These are phyloP conservation scores for Pristionchus pacificus DNA, from an alignment of 1,140 invertebrate species.

Conservation along the genomic window DNA sequence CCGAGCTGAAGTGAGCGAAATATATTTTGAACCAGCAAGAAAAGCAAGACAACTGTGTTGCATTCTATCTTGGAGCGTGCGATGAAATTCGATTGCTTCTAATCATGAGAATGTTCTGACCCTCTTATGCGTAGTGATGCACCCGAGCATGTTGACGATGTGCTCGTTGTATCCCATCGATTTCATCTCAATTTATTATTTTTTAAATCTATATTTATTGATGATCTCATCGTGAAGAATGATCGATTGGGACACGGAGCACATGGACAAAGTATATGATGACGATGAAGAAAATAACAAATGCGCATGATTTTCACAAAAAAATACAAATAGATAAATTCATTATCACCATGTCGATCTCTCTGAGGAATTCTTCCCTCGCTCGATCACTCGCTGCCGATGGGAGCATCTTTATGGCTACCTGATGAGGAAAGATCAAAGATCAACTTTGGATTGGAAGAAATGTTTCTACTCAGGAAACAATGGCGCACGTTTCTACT, in stretches of 20 bases:
- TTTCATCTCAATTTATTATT: slow-evolving; percentile 82
- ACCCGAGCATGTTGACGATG: slow-evolving; percentile 88
- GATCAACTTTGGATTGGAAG: too few species aligned
- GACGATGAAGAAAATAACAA: too few species aligned
- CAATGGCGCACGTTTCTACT: too few species aligned
- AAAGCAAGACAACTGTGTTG: too few species aligned
- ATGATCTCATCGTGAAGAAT: slow-evolving; percentile 40
- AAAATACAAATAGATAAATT: too few species aligned
- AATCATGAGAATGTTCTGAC: neutral
- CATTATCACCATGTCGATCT: slow-evolving; percentile 75
- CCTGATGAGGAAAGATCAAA: too few species aligned
- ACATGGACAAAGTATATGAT: slow-evolving; percentile 45
- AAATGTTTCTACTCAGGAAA: too few species aligned
- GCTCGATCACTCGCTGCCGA: slow-evolving; percentile 88
- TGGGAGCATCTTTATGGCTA: slow-evolving; percentile 41
- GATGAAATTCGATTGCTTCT: neutral
- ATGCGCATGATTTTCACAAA: too few species aligned
- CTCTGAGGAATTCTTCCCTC: slow-evolving; percentile 88
- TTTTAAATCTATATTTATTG: too few species aligned
- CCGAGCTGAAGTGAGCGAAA: slow-evolving; percentile 33
- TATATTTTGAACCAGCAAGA: too few species aligned
- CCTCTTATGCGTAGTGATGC: slow-evolving; percentile 30
- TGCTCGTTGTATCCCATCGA: slow-evolving; percentile 87
- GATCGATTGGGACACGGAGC: slow-evolving; percentile 46
- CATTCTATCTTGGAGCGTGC: neutral